These are phyloP conservation scores for Grallaria varia DNA, from an alignment of 2,113 vertebrate genomes.

Conservation along the genomic window DNA sequence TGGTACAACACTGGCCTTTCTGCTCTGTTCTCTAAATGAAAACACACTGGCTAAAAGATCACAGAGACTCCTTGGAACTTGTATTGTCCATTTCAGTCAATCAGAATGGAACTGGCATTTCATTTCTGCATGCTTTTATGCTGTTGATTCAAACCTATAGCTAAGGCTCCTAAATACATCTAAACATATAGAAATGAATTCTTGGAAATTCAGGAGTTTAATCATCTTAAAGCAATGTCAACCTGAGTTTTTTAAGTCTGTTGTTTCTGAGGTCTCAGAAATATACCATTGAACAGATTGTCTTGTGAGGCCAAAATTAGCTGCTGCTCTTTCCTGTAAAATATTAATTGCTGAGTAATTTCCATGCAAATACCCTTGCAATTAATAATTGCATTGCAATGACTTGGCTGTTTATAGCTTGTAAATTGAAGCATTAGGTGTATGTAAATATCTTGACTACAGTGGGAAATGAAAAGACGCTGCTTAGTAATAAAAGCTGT, in stretches of 20 bases:
- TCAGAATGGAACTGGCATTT: not conserved
- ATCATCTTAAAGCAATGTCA: not conserved
- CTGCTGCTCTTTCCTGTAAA: not conserved
- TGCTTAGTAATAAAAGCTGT: conserved; percentile 45
- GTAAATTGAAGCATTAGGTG: conserved; percentile 37
- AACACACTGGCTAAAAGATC: not conserved
- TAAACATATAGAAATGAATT: not conserved
- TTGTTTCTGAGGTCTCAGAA: not conserved
- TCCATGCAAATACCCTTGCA: not conserved
- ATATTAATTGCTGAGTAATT: conserved; percentile 21
- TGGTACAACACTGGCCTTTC: not conserved
- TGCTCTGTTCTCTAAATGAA: not conserved
- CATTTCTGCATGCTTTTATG: not conserved
- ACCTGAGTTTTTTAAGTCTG: not conserved
- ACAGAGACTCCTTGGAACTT: not conserved
- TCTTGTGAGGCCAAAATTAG: not conserved
- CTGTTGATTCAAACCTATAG: not conserved
- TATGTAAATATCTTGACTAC: conserved; percentile 42
- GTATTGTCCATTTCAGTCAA: not conserved
- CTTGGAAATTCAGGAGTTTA: not conserved
- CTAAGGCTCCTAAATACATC: not conserved
- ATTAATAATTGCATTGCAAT: conserved; percentile 35
- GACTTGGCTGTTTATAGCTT: conserved; percentile 34
- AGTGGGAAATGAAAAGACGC: conserved; percentile 33
- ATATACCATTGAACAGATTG: not conserved